These are phyloP conservation scores for Xenopus borealis DNA, from an alignment of 2,113 vertebrate species.

Conservation along the genomic window DNA sequence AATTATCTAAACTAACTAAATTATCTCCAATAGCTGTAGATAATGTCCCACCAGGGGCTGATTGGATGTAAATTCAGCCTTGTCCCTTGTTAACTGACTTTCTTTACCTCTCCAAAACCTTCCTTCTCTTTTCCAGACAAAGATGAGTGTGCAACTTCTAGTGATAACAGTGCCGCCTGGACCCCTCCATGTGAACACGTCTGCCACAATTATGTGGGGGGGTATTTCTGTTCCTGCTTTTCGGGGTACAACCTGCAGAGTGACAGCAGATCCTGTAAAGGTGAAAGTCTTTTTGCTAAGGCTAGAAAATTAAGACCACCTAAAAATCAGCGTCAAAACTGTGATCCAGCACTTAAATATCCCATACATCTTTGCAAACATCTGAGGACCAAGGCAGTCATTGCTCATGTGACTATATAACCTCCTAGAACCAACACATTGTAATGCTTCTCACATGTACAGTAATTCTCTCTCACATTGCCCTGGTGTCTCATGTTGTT, in stretches of 20 bases:
- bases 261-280: slow-evolving; percentile 72
- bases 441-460: background rate
- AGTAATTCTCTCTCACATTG: background rate
- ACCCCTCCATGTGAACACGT: slow-evolving; percentile 76
- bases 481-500: background rate
- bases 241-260: slow-evolving; percentile 76
- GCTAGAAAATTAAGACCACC: too few relatives aligned
- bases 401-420: too few relatives aligned
- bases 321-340: too few relatives aligned
- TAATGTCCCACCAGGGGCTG: too few relatives aligned
- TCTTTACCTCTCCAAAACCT: slow-evolving; percentile 16
- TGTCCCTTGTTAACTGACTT: background rate
- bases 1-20: too few relatives aligned
- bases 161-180: slow-evolving; percentile 2
- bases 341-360: too few relatives aligned
- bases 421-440: background rate
- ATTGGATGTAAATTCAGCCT: too few relatives aligned
- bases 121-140: slow-evolving; percentile 51
- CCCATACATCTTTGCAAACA: too few relatives aligned
- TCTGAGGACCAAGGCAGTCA: too few relatives aligned
- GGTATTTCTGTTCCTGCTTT: slow-evolving; percentile 84
- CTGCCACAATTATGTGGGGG: slow-evolving; percentile 86
- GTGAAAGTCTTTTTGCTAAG: slow-evolving; percentile 55
- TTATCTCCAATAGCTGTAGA: too few relatives aligned
- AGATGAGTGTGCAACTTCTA: slow-evolving; percentile 61